Base-by-base conservation (phyloP, 2,888 invertebrate species). In the Gastrophysa polygoni region DNA sequence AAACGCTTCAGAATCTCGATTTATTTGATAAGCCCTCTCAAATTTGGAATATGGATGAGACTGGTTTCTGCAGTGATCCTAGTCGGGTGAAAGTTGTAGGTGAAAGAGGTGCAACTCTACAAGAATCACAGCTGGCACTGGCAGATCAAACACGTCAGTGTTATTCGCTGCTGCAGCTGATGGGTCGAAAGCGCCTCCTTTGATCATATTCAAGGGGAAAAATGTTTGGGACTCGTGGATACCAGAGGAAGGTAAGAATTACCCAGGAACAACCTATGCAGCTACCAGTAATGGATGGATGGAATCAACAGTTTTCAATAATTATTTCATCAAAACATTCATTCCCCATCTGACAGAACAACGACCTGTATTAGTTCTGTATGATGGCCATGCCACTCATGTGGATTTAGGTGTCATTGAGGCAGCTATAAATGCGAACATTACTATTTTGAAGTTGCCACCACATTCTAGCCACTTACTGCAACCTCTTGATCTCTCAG, bases 381-480 rank as follows among this genome's bases (percentile, higher is more conserved):
- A 75, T 55, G 77, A 77, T 61, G 77, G 78, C 1, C 77, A 78
- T 65, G 54, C 59, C 11, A 76, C 74, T 21, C 75, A 73, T 57
- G 63, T 73, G 20, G 64, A 61, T 34, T 24, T 67, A n/a, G 61
- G 29, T 54, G 28, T 63, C n/a, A 50, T 63, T 20, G 16, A 38
- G 32, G 18, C 16, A 21, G 60, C 56, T 18, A 52, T 46, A n/a
- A 18, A 49, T 43, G 38, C 50, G 0, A 11, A 44, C 24, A 47
- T 64, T 1, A 51, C 48, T 1, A 57, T 64, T 38, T 49, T 77
- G 2, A 78, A 76, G 57, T 61, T 77, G 18, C 76, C 77, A 29
- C 72, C 75, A 16, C 76, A 78, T 54, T 70, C 73, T 5, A 72
- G 68, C 5, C 73, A 76, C 47, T 11, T 68, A 4, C 61, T 75